Percentiles rank a stretch among this genome's conserved stretches.
Evolutionary conservation across 2,888 invertebrate species (phyloP).

Genomic region (Acanthosepion lycidas): DNA sequence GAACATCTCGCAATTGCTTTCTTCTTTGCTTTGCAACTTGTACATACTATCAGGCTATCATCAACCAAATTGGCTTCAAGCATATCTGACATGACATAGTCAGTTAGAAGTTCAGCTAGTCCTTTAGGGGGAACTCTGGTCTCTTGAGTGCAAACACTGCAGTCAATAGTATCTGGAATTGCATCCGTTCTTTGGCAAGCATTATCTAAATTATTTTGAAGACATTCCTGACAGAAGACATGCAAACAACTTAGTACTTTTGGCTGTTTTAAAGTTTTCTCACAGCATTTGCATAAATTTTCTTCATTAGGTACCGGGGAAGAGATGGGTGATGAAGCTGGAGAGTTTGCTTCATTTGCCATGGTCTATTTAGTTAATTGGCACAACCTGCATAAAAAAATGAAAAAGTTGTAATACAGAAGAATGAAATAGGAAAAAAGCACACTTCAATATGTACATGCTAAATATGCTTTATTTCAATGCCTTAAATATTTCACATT

Average conservation of each 20-base stretch:
- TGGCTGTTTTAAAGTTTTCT: constrained; percentile 83
- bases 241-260: constrained; percentile 94
- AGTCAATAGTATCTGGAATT: constrained; percentile 66
- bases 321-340: constrained; percentile 54
- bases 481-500: too few species aligned
- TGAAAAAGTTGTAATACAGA: neutral
- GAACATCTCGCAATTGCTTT: constrained; percentile 94
- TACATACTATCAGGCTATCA: constrained; percentile 81
- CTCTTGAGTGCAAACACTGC: constrained; percentile 85
- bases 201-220: constrained; percentile 82
- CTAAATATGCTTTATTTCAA: too few species aligned
- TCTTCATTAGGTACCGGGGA: constrained; percentile 57
- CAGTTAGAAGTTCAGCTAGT: constrained; percentile 86
- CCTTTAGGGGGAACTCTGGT: constrained; percentile 78
- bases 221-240: constrained; percentile 93
- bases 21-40: constrained; percentile 96
- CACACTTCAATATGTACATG: too few species aligned
- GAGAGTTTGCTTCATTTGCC: constrained; percentile 44
- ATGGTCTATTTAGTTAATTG: constrained; percentile 40
- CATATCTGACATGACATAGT: constrained; percentile 84
- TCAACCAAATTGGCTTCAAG: constrained; percentile 80
- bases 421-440: neutral
- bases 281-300: constrained; percentile 68
- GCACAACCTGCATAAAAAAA: constrained; percentile 41
- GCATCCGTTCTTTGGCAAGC: constrained; percentile 46